Percentiles rank a stretch among this genome's conserved stretches.
These are phyloP conservation scores for Hedya salicella DNA, from an alignment of 2,888 invertebrate genomes.

Conservation along the genomic window DNA sequence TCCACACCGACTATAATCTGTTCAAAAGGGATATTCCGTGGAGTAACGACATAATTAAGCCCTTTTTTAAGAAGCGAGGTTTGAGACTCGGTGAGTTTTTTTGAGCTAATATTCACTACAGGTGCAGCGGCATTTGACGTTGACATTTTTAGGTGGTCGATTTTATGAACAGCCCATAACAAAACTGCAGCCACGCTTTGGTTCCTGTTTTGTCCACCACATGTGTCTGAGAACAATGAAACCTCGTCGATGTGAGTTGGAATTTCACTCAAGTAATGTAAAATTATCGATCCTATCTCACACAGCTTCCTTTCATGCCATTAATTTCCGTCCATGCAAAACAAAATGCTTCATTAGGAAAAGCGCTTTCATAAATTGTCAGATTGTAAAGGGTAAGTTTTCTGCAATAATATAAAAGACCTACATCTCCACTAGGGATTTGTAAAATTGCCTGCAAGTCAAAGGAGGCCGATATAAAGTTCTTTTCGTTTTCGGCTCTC, in stretches of 20 bases:
- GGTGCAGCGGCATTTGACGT: too few species aligned
- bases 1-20: too few species aligned
- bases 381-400: conserved; percentile 23
- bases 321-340: conserved; percentile 1
- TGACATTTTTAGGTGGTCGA: too few species aligned
- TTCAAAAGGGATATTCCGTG: too few species aligned
- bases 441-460: conserved; percentile 21
- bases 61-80: too few species aligned
- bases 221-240: conserved; percentile 16
- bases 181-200: conserved; percentile 5
- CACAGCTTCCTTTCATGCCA: conserved; percentile 9
- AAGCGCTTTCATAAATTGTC: conserved; percentile 11
- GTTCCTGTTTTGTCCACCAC: conserved; percentile 7
- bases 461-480: conserved; percentile 14
- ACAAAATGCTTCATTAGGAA: conserved; percentile 13
- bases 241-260: background rate
- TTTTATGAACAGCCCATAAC: too few species aligned
- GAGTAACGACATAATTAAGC: too few species aligned
- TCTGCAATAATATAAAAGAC: conserved; percentile 11
- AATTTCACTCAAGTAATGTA: conserved; percentile 10
- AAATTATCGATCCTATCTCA: conserved; percentile 6
- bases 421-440: conserved; percentile 16
- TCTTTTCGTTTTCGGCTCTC: conserved; percentile 1
- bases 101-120: too few species aligned
- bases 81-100: too few species aligned